phyloP scores from a whole-genome alignment of 2,113 vertebrate genomes.

The Gallinago undulata region DNA sequence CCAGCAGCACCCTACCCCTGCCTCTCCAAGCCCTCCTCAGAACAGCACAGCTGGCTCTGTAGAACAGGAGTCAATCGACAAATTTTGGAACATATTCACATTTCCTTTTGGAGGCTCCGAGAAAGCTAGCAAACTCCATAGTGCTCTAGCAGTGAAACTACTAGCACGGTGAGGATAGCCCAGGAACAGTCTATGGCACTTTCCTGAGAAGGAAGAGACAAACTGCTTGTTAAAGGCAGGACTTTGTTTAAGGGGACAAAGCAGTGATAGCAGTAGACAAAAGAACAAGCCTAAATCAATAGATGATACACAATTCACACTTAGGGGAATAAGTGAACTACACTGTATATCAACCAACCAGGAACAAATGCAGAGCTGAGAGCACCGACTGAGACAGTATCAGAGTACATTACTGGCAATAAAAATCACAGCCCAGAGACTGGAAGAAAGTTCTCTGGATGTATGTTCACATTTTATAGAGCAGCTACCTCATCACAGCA shows the following conservation, averaged over 20 bases:
- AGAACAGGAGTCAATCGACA: not conserved
- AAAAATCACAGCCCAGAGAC: not conserved
- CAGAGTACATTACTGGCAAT: not conserved
- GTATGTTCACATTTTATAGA: not conserved
- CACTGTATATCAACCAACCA: not conserved
- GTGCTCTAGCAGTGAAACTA: not conserved
- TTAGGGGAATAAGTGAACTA: not conserved
- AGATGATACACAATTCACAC: not conserved
- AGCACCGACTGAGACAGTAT: not conserved
- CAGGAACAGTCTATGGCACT: not conserved
- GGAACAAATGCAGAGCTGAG: not conserved
- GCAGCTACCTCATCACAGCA: not conserved
- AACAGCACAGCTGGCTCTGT: not conserved
- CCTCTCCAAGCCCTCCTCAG: not conserved
- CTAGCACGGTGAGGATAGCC: too few species aligned
- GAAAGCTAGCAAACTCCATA: not conserved
- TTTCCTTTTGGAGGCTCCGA: not conserved
- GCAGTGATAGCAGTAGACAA: not conserved
- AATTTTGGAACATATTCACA: not conserved
- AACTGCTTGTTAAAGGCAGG: not conserved
- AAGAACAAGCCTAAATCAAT: not conserved
- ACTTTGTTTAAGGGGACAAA: not conserved
- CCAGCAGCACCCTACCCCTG: not conserved
- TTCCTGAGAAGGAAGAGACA: not conserved
- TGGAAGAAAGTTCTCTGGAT: not conserved